Percentiles rank a stretch among this genome's conserved stretches.
phyloP scores from a whole-genome alignment of 1,140 invertebrate species.

The Diachasmimorpha longicaudata region DNA sequence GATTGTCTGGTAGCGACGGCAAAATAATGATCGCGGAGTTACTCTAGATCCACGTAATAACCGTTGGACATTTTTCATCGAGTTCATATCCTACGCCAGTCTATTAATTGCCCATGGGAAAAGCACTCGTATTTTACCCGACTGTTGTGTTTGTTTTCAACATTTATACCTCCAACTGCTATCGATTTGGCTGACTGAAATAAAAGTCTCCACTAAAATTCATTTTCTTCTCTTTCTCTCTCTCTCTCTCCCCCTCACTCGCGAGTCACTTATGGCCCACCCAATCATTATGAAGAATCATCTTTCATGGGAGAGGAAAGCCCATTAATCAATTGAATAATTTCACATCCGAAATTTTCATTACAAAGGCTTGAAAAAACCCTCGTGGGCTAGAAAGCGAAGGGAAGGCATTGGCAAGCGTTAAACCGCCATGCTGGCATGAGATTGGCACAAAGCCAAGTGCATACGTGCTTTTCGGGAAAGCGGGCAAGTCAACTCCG shows the following conservation, averaged over 20 bases:
- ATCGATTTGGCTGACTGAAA: background rate
- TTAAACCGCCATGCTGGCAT: conserved; percentile 34
- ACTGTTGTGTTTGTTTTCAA: background rate
- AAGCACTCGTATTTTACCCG: background rate
- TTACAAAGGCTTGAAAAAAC: background rate
- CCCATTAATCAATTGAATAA: background rate
- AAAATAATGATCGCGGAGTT: conserved; percentile 12
- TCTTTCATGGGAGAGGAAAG: background rate
- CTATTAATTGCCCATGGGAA: conserved; percentile 31
- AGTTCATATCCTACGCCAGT: background rate
- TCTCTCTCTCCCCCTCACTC: too few species aligned
- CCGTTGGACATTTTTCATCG: conserved; percentile 36
- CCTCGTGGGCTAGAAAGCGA: background rate
- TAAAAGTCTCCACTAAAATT: background rate
- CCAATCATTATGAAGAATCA: background rate
- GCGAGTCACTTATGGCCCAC: too few species aligned
- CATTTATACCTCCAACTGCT: background rate
- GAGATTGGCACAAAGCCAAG: conserved; percentile 33
- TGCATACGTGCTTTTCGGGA: conserved; percentile 15
- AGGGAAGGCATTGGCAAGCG: too few species aligned
- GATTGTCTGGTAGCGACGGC: background rate
- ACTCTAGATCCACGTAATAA: conserved; percentile 30
- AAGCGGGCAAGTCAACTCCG: background rate
- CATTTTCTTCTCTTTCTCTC: too few species aligned
- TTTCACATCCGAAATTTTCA: background rate